Evolutionary conservation across 1,140 invertebrate species (phyloP).

Genomic region (Venustaconcha ellipsiformis): DNA sequence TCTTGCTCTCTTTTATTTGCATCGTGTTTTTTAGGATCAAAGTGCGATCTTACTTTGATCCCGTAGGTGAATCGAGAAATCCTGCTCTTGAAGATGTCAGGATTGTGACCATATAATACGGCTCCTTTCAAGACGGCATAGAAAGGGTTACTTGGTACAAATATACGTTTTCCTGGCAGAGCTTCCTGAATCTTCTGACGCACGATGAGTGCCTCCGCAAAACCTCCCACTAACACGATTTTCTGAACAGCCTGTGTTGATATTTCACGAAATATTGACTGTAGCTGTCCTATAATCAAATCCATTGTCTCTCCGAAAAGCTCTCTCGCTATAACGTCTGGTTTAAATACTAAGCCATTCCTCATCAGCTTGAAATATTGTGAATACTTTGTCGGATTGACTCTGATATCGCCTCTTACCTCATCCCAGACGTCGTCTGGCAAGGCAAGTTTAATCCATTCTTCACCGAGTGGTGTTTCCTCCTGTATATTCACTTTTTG

Average conservation of each 20-base stretch:
- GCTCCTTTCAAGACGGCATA: slow-evolving; percentile 16
- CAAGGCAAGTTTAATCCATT: no score
- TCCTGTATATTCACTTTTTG: slow-evolving; percentile 13
- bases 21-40: slow-evolving; percentile 13
- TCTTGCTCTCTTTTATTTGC: not conserved
- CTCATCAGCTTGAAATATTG: not conserved
- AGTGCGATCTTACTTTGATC: slow-evolving; percentile 3
- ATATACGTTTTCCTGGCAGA: not conserved
- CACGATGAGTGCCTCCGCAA: not conserved
- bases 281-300: slow-evolving; percentile 3
- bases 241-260: not conserved
- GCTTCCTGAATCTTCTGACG: not conserved
- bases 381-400: not conserved
- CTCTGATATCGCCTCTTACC: not conserved
- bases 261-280: not conserved
- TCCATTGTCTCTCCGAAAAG: not conserved
- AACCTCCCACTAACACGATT: slow-evolving; percentile 12
- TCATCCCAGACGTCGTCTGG: not conserved
- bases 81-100: slow-evolving; percentile 12
- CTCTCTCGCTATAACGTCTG: not conserved
- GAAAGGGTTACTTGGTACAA: slow-evolving; percentile 10
- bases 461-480: not conserved
- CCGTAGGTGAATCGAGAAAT: slow-evolving; percentile 11
- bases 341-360: not conserved
- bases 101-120: slow-evolving; percentile 16